Base-by-base conservation (phyloP, 2,888 invertebrate species). In the Frankliniella fusca region DNA sequence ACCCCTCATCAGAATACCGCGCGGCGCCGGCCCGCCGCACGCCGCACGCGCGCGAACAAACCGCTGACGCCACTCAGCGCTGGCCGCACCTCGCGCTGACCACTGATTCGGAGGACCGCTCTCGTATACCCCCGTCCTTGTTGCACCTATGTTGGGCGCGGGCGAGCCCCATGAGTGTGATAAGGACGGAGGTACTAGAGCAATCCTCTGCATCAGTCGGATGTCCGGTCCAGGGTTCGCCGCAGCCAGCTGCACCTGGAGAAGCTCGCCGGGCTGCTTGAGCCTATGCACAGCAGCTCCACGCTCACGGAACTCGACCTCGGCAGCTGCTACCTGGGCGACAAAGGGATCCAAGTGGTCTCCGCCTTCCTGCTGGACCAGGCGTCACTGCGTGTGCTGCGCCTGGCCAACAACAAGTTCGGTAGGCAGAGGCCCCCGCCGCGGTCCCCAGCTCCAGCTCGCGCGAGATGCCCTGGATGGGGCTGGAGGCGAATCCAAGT, bases 181-280 rank as follows among this genome's bases (percentile, higher is more conserved):
- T n/a, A n/a, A n/a, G n/a, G n/a, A n/a, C n/a, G n/a, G n/a, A n/a
- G n/a, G n/a, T n/a, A n/a, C n/a, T n/a, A n/a, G n/a, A n/a, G n/a
- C n/a, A n/a, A n/a, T n/a, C n/a, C n/a, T n/a, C n/a, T n/a, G n/a
- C n/a, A n/a, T n/a, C n/a, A n/a, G n/a, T n/a, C n/a, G n/a, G n/a
- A n/a, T n/a, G n/a, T n/a, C 70, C 11, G n/a, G 9, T 23, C 9
- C 70, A 76, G 70, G 27, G 70, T 76, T 27, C 70, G 70, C 23
- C 70, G 70, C 70, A 76, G 70, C 70, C 70, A 76, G 27, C 27
- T 76, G 27, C 70, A 76, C 70, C 70, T 76, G 70, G 70, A 76
- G 70, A 76, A 76, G 70, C 70, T 76, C 23, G 27, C 27, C 27
- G 70, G 70, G 27, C 70, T 76, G 70, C 70, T 76, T 27, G 70